Evolutionary conservation across 2,113 vertebrate species (phyloP).

Genomic region (Amphiprion ocellaris): DNA sequence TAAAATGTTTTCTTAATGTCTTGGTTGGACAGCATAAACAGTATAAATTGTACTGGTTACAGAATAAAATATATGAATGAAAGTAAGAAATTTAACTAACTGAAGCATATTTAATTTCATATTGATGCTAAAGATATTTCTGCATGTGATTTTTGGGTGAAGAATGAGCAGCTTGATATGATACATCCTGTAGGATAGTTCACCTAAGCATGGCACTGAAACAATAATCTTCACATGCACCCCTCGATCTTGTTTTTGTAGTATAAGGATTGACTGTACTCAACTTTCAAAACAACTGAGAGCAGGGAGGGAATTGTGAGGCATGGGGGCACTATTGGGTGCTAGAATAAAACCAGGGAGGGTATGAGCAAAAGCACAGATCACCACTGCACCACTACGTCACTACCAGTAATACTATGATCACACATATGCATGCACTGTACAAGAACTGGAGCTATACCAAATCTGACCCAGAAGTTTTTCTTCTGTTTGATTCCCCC

Average conservation of each 20-base stretch:
- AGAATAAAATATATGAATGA: not conserved
- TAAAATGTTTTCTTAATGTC: not conserved
- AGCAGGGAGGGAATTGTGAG: conserved; percentile 6
- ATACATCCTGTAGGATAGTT: not conserved
- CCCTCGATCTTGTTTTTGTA: not conserved
- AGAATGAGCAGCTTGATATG: not conserved
- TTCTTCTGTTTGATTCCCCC: not conserved
- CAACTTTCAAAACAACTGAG: conserved; percentile 17
- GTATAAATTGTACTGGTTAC: not conserved
- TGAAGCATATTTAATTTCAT: not conserved
- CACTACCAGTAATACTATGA: conserved; percentile 47
- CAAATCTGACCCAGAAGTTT: not conserved
- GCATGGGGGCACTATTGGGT: conserved; percentile 41
- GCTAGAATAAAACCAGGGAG: conserved; percentile 36
- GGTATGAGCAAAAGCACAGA: conserved; percentile 49
- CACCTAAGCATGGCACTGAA: not conserved
- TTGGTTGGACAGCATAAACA: not conserved
- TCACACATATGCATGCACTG: not conserved
- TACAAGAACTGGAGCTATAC: not conserved
- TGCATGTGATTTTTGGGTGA: not conserved
- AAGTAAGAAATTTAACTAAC: not conserved
- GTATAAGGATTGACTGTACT: not conserved
- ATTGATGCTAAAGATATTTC: not conserved
- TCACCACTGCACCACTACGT: conserved; percentile 68
- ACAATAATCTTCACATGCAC: not conserved